Conservation (phyloP, 2,797 vertebrate genomes). For the Cygnus olor region DNA sequence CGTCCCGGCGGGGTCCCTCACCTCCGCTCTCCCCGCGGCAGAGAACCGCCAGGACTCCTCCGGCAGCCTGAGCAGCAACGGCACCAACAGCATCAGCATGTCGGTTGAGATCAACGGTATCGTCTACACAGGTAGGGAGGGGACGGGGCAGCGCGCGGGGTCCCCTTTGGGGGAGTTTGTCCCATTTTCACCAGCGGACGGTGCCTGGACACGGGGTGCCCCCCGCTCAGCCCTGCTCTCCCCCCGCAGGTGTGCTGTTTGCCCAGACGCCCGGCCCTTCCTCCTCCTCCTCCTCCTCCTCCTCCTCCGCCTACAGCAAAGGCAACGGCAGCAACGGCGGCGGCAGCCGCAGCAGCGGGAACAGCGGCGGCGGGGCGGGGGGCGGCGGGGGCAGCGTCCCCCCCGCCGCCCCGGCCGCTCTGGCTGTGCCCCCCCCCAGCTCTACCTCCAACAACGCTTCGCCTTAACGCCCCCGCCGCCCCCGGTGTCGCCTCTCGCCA, state of each 20-base stretch:
- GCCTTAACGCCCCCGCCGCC: constrained; percentile 85
- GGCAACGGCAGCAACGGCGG: constrained; percentile 28
- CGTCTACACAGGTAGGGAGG: constrained; percentile 85
- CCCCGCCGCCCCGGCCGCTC: constrained; percentile 24
- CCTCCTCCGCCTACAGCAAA: constrained; percentile 80
- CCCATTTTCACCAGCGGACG: background rate
- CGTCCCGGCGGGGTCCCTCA: background rate
- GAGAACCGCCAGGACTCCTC: constrained; percentile 89
- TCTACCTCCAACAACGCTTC: constrained; percentile 93
- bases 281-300: constrained; percentile 80
- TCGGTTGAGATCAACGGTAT: constrained; percentile 96
- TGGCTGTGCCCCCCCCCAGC: constrained; percentile 81
- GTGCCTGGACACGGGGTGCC: background rate
- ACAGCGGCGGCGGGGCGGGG: background rate
- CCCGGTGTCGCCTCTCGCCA: background rate
- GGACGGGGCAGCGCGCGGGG: background rate
- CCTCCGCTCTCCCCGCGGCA: background rate
- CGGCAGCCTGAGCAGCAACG: constrained; percentile 81
- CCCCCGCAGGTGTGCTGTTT: constrained; percentile 89
- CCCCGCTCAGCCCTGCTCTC: background rate
- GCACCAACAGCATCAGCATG: constrained; percentile 96
- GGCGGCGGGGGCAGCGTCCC: background rate
- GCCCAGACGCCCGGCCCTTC: constrained; percentile 87
- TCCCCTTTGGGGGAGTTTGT: too few relatives aligned
- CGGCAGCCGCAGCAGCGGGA: background rate